Evolutionary conservation across 2,797 vertebrate genomes (phyloP).

Genomic region (Yasuhikotakia modesta): DNA sequence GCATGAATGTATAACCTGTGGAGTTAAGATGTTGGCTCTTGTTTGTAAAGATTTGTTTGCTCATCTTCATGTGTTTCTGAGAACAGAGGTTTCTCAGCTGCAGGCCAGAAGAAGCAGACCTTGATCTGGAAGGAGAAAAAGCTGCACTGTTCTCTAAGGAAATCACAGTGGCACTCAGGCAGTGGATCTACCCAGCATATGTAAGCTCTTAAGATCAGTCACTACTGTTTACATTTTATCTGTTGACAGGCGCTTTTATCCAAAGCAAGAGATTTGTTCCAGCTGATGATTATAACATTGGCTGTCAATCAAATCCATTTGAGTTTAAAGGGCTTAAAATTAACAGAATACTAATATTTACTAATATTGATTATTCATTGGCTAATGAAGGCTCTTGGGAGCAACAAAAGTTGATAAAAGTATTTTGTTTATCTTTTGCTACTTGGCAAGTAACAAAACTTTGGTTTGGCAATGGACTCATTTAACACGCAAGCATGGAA

Average conservation of each 20-base stretch:
- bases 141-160: constrained; percentile 75
- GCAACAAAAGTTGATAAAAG: background rate
- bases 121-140: constrained; percentile 80
- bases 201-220: constrained; percentile 76
- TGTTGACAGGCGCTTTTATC: too few species aligned
- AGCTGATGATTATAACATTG: too few species aligned
- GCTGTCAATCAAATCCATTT: too few species aligned
- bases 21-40: constrained; percentile 3
- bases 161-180: constrained; percentile 77
- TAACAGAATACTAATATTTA: too few species aligned
- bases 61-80: constrained; percentile 16
- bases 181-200: constrained; percentile 81
- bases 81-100: constrained; percentile 79
- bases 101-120: constrained; percentile 77
- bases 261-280: too few species aligned
- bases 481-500: too few species aligned
- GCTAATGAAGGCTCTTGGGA: background rate
- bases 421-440: too few species aligned
- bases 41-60: constrained; percentile 9
- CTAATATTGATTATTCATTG: background rate
- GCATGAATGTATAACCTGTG: background rate
- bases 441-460: too few species aligned
- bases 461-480: too few species aligned
- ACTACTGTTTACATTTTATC: too few species aligned
- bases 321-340: too few species aligned